These are phyloP conservation scores for Formica aserva DNA, from an alignment of 2,888 invertebrate species.

Conservation along the genomic window DNA sequence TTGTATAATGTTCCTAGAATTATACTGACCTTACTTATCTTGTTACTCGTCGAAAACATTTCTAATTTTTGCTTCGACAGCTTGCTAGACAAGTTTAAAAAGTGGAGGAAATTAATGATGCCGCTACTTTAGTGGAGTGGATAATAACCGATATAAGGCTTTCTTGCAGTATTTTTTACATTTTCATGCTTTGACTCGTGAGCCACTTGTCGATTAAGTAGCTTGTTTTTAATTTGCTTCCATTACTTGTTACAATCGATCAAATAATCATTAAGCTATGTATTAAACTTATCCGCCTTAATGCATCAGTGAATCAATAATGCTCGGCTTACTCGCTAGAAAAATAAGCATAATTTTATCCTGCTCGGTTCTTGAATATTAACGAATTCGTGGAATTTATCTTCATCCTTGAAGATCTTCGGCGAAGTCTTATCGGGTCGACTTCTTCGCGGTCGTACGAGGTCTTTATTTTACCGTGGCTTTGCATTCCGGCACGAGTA, in stretches of 20 bases:
- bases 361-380: conserved; percentile 28
- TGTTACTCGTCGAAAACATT: background rate
- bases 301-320: background rate
- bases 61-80: background rate
- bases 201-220: background rate
- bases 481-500: conserved; percentile 27
- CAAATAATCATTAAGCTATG: background rate
- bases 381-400: conserved; percentile 45
- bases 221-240: background rate
- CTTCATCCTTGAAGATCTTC: conserved; percentile 44
- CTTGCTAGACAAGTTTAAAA: conserved; percentile 19
- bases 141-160: background rate
- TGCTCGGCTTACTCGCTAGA: background rate
- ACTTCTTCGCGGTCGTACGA: conserved; percentile 22
- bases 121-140: background rate
- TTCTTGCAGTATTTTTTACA: background rate
- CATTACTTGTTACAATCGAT: background rate
- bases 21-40: conserved; percentile 14
- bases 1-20: background rate
- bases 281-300: background rate
- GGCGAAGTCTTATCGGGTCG: conserved; percentile 51
- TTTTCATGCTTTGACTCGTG: background rate
- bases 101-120: conserved; percentile 19
- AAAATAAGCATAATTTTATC: conserved; percentile 43
- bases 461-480: conserved; percentile 43